Evolutionary conservation across 2,113 vertebrate genomes (phyloP).

Genomic region (Rhabdornis inornatus): DNA sequence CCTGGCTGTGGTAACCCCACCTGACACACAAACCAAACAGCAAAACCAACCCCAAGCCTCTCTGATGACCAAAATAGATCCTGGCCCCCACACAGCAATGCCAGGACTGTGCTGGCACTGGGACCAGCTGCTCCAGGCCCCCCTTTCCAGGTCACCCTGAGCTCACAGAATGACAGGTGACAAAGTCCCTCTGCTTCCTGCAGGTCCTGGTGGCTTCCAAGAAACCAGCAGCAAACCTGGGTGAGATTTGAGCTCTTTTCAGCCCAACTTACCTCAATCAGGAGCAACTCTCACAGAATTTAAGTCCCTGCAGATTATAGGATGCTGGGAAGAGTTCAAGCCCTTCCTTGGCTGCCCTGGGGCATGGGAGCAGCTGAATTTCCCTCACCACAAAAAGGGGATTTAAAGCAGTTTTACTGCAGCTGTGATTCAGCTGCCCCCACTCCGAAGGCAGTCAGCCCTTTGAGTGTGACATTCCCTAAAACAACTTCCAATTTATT

Average conservation of each 20-base stretch:
- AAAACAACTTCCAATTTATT: neutral
- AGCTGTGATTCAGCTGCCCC: rapidly evolving
- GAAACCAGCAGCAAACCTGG: neutral
- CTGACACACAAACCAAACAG: neutral
- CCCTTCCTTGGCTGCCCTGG: neutral
- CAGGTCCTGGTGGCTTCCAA: neutral
- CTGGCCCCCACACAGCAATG: neutral
- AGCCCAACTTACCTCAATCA: neutral
- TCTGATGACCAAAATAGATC: neutral
- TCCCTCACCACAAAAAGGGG: neutral
- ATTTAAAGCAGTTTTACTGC: rapidly evolving
- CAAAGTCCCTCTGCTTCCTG: neutral
- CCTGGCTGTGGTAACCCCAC: neutral
- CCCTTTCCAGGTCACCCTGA: neutral
- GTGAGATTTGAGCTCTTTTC: neutral
- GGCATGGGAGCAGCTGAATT: rapidly evolving
- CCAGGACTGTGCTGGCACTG: neutral
- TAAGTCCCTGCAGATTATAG: rapidly evolving
- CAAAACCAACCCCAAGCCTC: neutral
- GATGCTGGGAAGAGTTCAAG: neutral
- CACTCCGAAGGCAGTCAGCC: neutral
- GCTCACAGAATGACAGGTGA: neutral
- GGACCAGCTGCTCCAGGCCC: neutral
- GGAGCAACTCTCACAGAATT: neutral
- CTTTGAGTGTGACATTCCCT: neutral